These are phyloP conservation scores for Catotricha subobsoleta DNA, from an alignment of 2,888 invertebrate genomes.

Conservation along the genomic window DNA sequence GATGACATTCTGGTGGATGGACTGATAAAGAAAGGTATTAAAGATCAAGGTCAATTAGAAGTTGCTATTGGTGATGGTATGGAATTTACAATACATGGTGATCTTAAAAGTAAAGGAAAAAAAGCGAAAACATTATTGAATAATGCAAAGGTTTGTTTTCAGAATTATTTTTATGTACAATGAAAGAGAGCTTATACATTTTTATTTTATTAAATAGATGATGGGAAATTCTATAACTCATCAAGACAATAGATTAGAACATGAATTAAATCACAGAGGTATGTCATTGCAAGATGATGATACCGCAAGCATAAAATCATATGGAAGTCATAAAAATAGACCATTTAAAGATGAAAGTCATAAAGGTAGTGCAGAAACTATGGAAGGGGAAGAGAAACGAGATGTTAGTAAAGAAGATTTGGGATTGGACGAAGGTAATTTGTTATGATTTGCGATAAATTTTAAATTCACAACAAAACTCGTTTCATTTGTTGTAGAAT, in stretches of 20 bases:
- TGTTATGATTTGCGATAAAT: background rate
- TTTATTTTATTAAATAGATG: constrained; percentile 18
- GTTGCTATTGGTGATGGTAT: constrained; percentile 84
- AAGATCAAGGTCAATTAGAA: constrained; percentile 75
- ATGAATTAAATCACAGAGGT: constrained; percentile 55
- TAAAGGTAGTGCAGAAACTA: constrained; percentile 70
- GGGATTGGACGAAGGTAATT: constrained; percentile 55
- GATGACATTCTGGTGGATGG: constrained; percentile 66
- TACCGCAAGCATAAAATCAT: constrained; percentile 76
- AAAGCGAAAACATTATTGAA: constrained; percentile 64
- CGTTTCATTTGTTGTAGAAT: constrained; percentile 14
- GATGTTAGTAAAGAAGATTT: constrained; percentile 83
- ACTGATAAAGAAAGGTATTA: constrained; percentile 70
- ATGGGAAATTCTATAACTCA: constrained; percentile 65
- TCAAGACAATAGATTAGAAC: constrained; percentile 56
- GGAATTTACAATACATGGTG: constrained; percentile 88
- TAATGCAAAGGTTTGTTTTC: constrained; percentile 45
- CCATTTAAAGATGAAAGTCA: constrained; percentile 81
- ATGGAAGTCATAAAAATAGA: constrained; percentile 80
- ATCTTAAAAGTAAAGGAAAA: constrained; percentile 63
- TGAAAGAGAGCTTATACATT: background rate
- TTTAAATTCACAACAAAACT: background rate
- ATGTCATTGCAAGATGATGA: constrained; percentile 55
- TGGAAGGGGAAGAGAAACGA: constrained; percentile 76
- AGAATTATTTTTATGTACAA: background rate